These are phyloP conservation scores for Drosophila fungiperda DNA, from an alignment of 2,888 invertebrate species.

Conservation along the genomic window DNA sequence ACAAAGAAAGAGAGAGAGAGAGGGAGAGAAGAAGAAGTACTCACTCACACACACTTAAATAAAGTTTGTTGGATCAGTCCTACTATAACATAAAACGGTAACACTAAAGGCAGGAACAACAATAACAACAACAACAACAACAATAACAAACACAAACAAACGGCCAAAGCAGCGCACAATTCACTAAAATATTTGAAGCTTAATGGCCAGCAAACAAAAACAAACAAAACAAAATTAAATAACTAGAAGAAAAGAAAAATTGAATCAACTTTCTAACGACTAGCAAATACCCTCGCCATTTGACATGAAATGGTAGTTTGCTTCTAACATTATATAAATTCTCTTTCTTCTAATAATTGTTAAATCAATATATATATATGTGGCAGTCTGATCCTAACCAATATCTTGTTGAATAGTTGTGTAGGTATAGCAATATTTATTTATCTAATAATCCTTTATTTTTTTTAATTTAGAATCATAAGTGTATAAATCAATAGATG, in stretches of 20 bases:
- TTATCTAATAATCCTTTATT: background rate
- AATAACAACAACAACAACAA: constrained; percentile 6
- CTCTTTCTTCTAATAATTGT: background rate
- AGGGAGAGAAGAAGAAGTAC: constrained; percentile 2
- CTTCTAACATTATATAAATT: background rate
- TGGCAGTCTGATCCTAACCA: background rate
- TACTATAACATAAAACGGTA: constrained; percentile 23
- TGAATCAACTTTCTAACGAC: constrained; percentile 7
- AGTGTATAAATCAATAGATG: background rate
- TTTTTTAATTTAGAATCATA: background rate
- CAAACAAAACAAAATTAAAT: constrained; percentile 30
- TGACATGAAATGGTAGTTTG: background rate
- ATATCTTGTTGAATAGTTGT: background rate
- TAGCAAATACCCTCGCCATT: constrained; percentile 19
- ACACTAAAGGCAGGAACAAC: constrained; percentile 8
- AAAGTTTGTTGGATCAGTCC: constrained; percentile 32
- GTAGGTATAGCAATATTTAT: background rate
- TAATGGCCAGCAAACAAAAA: constrained; percentile 62
- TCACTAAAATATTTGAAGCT: constrained; percentile 55
- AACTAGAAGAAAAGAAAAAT: background rate
- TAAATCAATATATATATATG: background rate
- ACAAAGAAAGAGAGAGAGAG: background rate
- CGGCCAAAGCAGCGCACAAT: constrained; percentile 39
- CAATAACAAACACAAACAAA: constrained; percentile 30
- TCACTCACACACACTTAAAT: constrained; percentile 16